Evolutionary conservation across 1,140 invertebrate genomes (phyloP).

Genomic region (Nixonia krombeini): DNA sequence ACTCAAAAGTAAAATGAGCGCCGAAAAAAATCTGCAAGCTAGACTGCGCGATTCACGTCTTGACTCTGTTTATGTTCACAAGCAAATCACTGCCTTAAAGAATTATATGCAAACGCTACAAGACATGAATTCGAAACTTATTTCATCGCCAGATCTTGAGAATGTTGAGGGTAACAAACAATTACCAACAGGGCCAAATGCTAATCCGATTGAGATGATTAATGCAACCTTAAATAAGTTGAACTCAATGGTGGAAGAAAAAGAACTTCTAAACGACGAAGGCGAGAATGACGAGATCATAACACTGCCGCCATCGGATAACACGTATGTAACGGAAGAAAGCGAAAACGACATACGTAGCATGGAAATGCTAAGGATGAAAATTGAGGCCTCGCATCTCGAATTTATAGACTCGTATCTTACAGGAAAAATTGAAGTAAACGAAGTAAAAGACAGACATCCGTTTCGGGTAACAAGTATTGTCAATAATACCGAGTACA

Average conservation of each 20-base stretch:
- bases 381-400: neutral
- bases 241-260: conserved; percentile 43
- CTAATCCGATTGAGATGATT: conserved; percentile 54
- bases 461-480: neutral
- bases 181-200: neutral
- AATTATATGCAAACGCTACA: conserved; percentile 59
- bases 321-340: neutral
- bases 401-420: neutral
- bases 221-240: conserved; percentile 56
- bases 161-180: conserved; percentile 36
- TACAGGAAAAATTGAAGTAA: neutral
- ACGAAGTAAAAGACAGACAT: neutral
- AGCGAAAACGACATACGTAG: neutral
- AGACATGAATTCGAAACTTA: conserved; percentile 55
- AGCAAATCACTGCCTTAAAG: conserved; percentile 60
- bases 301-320: neutral
- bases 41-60: conserved; percentile 44
- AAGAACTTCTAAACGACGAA: conserved; percentile 38
- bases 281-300: conserved; percentile 12
- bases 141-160: conserved; percentile 16
- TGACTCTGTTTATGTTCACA: conserved; percentile 58
- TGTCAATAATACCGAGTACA: conserved; percentile 2
- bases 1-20: conserved; percentile 52
- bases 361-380: neutral
- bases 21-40: conserved; percentile 46